Conservation (phyloP, 2,797 vertebrate species). For the Mormyrus hasselquistii region DNA sequence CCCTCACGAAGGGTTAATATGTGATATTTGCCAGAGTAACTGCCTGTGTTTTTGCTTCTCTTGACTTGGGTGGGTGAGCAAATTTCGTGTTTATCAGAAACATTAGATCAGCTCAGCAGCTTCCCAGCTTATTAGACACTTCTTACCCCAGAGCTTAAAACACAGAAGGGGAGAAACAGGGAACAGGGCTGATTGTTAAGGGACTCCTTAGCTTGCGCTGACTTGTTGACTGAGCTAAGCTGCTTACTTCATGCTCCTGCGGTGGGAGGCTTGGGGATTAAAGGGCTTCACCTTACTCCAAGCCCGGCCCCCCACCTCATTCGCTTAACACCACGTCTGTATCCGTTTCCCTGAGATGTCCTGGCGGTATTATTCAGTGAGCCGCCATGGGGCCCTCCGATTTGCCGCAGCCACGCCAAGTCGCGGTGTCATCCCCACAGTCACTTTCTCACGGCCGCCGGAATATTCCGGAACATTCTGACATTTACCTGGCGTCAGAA, state of each 20-base stretch:
- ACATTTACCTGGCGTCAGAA: background rate
- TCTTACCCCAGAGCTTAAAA: background rate
- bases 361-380: background rate
- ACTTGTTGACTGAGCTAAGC: conserved; percentile 19
- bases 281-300: conserved; percentile 4
- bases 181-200: background rate
- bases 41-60: background rate
- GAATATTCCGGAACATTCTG: background rate
- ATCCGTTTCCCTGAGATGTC: background rate
- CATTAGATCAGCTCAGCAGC: background rate
- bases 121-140: background rate
- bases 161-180: background rate
- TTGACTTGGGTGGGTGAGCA: background rate
- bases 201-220: background rate
- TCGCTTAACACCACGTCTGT: background rate
- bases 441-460: background rate
- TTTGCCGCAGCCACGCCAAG: background rate
- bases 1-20: background rate
- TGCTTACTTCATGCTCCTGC: background rate
- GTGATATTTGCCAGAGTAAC: background rate
- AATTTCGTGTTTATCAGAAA: background rate
- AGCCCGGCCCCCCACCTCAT: background rate
- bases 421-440: background rate
- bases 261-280: conserved; percentile 5
- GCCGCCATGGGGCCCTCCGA: background rate